phyloP scores from a whole-genome alignment of 2,888 invertebrate species.

The Netelia fuscicornis region DNA sequence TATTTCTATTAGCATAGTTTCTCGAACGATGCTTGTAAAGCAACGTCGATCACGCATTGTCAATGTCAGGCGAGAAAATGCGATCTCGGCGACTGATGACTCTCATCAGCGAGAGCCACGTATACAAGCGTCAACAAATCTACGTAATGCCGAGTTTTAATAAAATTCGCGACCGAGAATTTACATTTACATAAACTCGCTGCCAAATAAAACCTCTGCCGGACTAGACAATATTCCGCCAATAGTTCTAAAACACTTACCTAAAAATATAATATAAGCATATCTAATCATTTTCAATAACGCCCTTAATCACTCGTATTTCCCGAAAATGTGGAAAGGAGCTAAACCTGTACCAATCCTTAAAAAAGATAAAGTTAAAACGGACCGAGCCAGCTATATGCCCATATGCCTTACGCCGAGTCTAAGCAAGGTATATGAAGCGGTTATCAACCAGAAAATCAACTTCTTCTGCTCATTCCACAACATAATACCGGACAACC shows the following conservation, averaged over 20 bases:
- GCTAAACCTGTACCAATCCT: slow-evolving; percentile 59
- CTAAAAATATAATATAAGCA: not conserved
- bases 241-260: slow-evolving; percentile 54
- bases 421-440: no score
- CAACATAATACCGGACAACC: slow-evolving; percentile 61
- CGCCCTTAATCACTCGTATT: slow-evolving; percentile 32
- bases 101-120: no score
- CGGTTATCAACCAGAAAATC: not conserved
- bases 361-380: slow-evolving; percentile 60
- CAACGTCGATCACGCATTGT: no score
- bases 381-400: slow-evolving; percentile 3
- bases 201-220: slow-evolving; percentile 64
- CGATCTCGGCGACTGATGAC: no score
- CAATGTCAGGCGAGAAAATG: no score
- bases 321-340: slow-evolving; percentile 44
- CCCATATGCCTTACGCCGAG: no score
- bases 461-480: slow-evolving; percentile 25
- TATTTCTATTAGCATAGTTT: no score
- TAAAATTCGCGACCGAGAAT: no score
- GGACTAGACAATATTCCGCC: slow-evolving; percentile 60
- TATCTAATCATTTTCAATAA: slow-evolving; percentile 66
- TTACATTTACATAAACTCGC: not conserved
- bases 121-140: no score
- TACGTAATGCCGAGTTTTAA: no score
- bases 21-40: no score